Evolutionary conservation across 2,888 invertebrate genomes (phyloP), one percentile per base, ranked within the genome.

Genomic region (Allacma fusca): DNA sequence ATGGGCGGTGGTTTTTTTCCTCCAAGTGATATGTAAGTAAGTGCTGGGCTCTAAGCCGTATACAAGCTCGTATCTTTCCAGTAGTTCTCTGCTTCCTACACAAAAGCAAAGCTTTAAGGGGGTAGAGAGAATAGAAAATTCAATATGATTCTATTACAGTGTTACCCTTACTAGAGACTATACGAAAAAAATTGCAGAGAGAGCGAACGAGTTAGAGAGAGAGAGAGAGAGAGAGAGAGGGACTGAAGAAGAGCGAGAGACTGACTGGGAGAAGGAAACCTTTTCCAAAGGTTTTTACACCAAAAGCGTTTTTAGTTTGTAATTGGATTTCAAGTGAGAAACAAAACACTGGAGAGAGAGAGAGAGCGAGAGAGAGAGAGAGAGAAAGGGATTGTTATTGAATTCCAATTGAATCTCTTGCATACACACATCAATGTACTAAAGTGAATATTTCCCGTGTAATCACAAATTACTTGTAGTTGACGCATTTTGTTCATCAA

Each of bases 231-330:
- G 40, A 16, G 68, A 23, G 68, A 40, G 68, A 34, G 68, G 40
- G 68, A 68, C 40, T 16, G 40, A 24, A 29, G 29, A 26, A 68
- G 68, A 68, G 68, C 24, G 68, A 68, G 43, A 68, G 68, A 68
- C 67, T 67, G 67, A 29, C 40, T 40, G 68, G 62, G 73, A 59
- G 28, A 50, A 59, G 59, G 23, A 34, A 70, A 43, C 34, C 57
- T 71, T 71, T 44, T 71, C 29, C 28, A 29, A 26, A 73, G 73
- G 73, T 73, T 73, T 73, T 73, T 73, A 73, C 57, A 59, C 59
- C 57, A 73, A 73, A 73, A 73, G 44, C 73, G 73, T 73, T 73
- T 73, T 73, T 73, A 73, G 73, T 73, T 73, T 62, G 73, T 73
- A 73, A 73, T 73, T 73, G 73, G 73, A 73, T 73, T 73, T 34